phyloP scores from a whole-genome alignment of 1,140 invertebrate species.

The Coelopa frigida region DNA sequence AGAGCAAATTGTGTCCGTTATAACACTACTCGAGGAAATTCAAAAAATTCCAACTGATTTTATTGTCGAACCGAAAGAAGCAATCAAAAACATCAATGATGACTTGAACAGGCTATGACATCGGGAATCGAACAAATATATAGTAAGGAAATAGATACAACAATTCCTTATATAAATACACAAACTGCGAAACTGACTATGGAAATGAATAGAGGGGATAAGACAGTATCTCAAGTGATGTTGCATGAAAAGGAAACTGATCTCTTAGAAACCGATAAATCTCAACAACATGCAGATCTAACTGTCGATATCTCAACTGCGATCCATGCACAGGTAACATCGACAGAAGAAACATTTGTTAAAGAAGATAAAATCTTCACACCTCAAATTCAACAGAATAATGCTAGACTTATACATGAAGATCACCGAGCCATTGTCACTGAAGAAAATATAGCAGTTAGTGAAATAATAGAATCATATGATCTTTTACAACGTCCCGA shows the following conservation, averaged over 20 bases:
- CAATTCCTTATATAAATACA: no score
- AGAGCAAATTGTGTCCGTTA: not conserved
- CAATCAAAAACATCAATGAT: no score
- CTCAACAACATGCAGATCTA: slow-evolving; percentile 1
- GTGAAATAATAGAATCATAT: slow-evolving; percentile 25
- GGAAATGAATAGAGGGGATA: slow-evolving; percentile 14
- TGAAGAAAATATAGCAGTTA: slow-evolving; percentile 26
- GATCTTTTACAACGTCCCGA: slow-evolving; percentile 17
- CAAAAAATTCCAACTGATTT: no score
- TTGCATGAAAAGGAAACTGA: slow-evolving; percentile 18
- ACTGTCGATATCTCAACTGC: slow-evolving; percentile 7
- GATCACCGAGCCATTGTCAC: slow-evolving; percentile 20
- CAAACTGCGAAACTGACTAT: slow-evolving; percentile 13
- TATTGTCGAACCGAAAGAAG: no score
- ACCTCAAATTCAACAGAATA: not conserved
- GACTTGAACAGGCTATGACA: no score
- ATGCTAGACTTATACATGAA: slow-evolving; percentile 14
- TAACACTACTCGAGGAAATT: no score
- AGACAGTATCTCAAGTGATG: slow-evolving; percentile 21
- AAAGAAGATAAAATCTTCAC: slow-evolving; percentile 24
- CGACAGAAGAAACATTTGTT: slow-evolving; percentile 19
- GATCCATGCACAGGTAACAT: slow-evolving; percentile 16
- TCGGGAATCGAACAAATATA: no score
- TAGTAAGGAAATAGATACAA: no score
- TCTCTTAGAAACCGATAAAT: not conserved